These are phyloP conservation scores for Podarcis raffonei DNA, from an alignment of 2,113 vertebrate species.

Conservation along the genomic window DNA sequence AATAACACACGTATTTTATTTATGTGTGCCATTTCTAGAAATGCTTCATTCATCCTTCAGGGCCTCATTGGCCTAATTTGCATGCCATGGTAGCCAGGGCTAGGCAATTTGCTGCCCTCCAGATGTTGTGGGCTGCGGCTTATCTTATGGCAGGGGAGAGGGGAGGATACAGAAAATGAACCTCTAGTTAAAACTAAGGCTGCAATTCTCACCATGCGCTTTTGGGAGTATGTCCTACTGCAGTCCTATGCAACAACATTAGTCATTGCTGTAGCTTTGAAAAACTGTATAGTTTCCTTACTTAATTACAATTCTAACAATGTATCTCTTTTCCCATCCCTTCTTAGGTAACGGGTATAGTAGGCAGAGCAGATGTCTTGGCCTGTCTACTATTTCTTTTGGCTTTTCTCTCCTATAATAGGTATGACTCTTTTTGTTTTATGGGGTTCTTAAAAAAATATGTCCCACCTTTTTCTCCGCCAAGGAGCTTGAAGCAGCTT, in stretches of 20 bases:
- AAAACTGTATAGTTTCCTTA: too few species aligned
- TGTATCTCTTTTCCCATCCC: slow-evolving; percentile 16
- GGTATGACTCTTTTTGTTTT: slow-evolving; percentile 74
- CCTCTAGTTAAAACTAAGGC: too few species aligned
- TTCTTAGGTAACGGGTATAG: slow-evolving; percentile 93
- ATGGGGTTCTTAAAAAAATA: neutral
- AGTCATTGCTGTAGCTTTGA: too few species aligned
- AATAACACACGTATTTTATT: neutral
- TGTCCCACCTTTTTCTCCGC: too few species aligned
- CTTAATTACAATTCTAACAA: neutral
- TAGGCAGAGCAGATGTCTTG: slow-evolving; percentile 94
- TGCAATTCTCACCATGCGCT: neutral
- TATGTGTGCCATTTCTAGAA: neutral
- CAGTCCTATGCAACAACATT: too few species aligned
- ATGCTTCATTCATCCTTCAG: neutral
- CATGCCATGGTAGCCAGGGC: neutral
- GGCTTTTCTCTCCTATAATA: slow-evolving; percentile 94
- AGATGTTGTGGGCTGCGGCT: too few species aligned
- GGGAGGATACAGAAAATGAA: neutral
- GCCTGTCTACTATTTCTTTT: slow-evolving; percentile 93
- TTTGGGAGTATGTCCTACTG: neutral
- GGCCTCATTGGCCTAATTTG: neutral
- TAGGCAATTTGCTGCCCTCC: too few species aligned
- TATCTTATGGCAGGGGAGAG: neutral
- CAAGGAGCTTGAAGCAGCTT: too few species aligned